Base-by-base conservation (phyloP, 2,888 invertebrate genomes). In the Leptopilina syphax region DNA sequence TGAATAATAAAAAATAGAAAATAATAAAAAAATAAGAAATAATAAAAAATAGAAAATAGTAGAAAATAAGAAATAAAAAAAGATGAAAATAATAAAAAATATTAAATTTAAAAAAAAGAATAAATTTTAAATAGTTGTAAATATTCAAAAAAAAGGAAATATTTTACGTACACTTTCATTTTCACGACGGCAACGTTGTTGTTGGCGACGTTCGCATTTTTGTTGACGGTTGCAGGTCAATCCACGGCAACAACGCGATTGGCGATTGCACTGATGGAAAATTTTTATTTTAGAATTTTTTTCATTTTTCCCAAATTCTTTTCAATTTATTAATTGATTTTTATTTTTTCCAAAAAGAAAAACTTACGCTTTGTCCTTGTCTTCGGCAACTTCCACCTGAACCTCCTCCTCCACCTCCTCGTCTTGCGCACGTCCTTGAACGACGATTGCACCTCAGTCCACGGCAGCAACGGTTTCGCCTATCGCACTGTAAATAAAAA, bases 311-410 rank as follows among this genome's bases (percentile, higher is more conserved):
- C 34, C 3, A 34, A 34, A 34, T 34, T 34, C 3, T 34, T 34
- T 34, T 34, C 34, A 34, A 34, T 34, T 34, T 34, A 3, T 3
- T 2, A 34, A 34, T 34, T 34, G 2, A 34, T 0, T n/a, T 57
- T 57, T 57, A 1, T 57, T 57, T 12, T 10, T 12, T 7, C 9
- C 8, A 47, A 47, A 47, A 9, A 47, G 1, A 47, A 47, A 47
- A 50, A 50, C 63, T 63, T 9, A 63, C 63, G 18, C 18, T 7
- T 63, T 63, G 63, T 63, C 63, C 63, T 63, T 63, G 63, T 63
- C 24, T 63, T 18, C 63, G 63, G 24, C 63, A 63, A 8, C 24
- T 6, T 24, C 63, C 24, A 63, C 24, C 63, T n/a, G n/a, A n/a
- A 24, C 63, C 60, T 6, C 18, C 60, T 0, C 60, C 63, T 6